Percentiles rank a stretch among this genome's conserved stretches.
Evolutionary conservation across 2,888 invertebrate species (phyloP).

Genomic region (Amorpha juglandis): DNA sequence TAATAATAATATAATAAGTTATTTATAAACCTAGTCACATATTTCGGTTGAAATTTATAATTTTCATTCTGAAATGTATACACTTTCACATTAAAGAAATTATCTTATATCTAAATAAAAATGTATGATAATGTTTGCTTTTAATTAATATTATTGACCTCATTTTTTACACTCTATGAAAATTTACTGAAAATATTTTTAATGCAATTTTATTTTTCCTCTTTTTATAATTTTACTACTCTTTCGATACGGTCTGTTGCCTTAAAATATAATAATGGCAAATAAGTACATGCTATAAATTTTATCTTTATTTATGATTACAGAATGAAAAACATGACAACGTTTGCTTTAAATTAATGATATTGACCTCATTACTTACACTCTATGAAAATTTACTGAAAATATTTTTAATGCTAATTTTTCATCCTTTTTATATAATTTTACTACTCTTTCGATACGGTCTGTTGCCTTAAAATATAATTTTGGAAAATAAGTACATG

Average conservation of each 20-base stretch:
- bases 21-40: no score
- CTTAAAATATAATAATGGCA: background rate
- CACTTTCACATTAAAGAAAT: background rate
- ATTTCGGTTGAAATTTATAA: no score
- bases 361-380: background rate
- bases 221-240: background rate
- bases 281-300: background rate
- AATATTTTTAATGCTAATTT: background rate
- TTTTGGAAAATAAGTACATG: background rate
- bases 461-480: background rate
- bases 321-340: no score
- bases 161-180: background rate
- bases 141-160: background rate
- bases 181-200: background rate
- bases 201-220: background rate
- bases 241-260: background rate
- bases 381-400: background rate
- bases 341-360: background rate
- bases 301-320: no score
- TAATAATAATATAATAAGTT: no score
- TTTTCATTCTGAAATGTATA: background rate
- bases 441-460: background rate
- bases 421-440: background rate
- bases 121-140: background rate
- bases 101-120: background rate